Percentiles rank a stretch among this genome's conserved stretches.
phyloP scores from a whole-genome alignment of 30 jellyfish, hydroid and myxozoan species.

The Clytia hemisphaerica region DNA sequence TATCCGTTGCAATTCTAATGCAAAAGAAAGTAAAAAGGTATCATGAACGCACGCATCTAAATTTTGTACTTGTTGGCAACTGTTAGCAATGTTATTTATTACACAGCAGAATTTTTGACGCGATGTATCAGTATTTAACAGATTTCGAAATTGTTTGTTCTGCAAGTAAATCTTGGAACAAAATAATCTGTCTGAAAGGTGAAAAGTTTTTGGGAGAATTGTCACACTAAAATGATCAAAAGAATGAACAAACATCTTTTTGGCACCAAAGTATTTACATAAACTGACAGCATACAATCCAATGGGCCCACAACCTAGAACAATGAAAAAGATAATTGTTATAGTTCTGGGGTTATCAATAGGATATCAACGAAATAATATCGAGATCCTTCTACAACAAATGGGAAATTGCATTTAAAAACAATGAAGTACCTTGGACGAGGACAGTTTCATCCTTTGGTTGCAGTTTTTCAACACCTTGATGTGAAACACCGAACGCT shows the following conservation, averaged over 20 bases:
- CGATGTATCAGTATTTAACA: too few relatives aligned
- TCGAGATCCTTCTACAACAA: too few relatives aligned
- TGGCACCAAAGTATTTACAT: constrained; percentile 34
- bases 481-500: constrained; percentile 68
- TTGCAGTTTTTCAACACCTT: constrained; percentile 36
- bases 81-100: too few relatives aligned
- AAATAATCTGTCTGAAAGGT: too few relatives aligned
- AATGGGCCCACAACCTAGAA: constrained; percentile 52
- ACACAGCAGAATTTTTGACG: too few relatives aligned
- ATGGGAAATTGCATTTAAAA: too few relatives aligned
- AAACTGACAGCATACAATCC: constrained; percentile 45
- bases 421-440: constrained; percentile 37
- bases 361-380: background rate
- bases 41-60: background rate
- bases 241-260: constrained; percentile 21
- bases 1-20: constrained; percentile 48
- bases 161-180: too few relatives aligned
- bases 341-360: background rate
- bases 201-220: too few relatives aligned
- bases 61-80: too few relatives aligned
- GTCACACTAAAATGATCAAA: too few relatives aligned
- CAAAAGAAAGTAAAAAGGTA: background rate
- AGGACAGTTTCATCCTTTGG: constrained; percentile 39
- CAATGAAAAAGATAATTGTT: background rate
- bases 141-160: too few relatives aligned